Conservation (phyloP, 2,797 vertebrate genomes). For the Squalus acanthias region DNA sequence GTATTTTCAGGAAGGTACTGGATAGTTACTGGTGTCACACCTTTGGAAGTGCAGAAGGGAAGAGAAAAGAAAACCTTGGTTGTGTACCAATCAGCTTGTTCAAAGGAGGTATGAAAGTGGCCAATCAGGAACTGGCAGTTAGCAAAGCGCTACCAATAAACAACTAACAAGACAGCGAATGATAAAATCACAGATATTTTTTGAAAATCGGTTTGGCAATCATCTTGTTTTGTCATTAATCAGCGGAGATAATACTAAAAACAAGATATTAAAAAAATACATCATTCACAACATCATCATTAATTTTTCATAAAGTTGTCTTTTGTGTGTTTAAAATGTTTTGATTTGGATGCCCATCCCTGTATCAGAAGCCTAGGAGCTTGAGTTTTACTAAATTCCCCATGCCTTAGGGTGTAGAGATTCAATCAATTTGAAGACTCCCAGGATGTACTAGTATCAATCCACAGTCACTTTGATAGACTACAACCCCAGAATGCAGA, state of each 20-base stretch:
- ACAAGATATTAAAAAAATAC: not conserved
- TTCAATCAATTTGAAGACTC: not conserved
- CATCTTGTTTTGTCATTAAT: not conserved
- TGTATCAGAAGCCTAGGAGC: not conserved
- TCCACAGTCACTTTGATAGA: not conserved
- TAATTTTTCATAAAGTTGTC: not conserved
- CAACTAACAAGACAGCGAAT: not conserved
- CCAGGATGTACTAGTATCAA: not conserved
- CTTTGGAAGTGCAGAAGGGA: too few relatives aligned
- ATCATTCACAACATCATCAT: not conserved
- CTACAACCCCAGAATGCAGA: not conserved
- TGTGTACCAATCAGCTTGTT: too few relatives aligned
- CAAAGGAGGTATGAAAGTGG: too few relatives aligned
- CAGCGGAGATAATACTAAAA: not conserved
- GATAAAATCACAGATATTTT: not conserved
- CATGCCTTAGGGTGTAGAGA: not conserved
- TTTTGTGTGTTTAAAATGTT: not conserved
- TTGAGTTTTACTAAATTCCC: not conserved
- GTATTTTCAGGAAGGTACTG: too few relatives aligned
- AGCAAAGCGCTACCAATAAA: not conserved
- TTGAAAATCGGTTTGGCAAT: not conserved
- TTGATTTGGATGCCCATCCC: not conserved
- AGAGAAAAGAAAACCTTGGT: too few relatives aligned
- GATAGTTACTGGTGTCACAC: too few relatives aligned
- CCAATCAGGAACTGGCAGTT: too few relatives aligned